These are phyloP conservation scores for Orthosia gracilis DNA, from an alignment of 2,888 invertebrate genomes.

Conservation along the genomic window DNA sequence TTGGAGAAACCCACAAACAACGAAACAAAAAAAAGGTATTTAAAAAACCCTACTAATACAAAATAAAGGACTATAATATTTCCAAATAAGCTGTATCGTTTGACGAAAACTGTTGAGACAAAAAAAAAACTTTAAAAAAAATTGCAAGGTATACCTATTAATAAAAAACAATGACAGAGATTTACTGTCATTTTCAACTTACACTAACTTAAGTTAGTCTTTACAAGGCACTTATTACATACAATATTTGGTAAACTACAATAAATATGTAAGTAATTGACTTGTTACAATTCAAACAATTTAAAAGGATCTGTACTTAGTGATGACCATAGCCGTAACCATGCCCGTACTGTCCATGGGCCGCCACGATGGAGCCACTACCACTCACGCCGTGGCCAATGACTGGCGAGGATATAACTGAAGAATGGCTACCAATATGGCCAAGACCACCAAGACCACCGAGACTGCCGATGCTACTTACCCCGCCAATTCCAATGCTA, in stretches of 20 bases:
- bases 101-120: neutral
- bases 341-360: conserved; percentile 67
- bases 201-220: neutral
- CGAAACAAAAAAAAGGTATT: neutral
- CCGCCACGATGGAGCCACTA: conserved; percentile 41
- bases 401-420: conserved; percentile 35
- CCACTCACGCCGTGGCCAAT: conserved; percentile 36
- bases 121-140: neutral
- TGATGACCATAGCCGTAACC: conserved; percentile 73
- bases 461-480: conserved; percentile 12
- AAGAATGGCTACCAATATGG: conserved; percentile 25
- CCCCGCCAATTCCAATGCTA: conserved; percentile 1
- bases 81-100: too few species aligned
- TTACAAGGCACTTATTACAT: conserved; percentile 17
- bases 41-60: neutral
- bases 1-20: neutral
- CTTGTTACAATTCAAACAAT: neutral
- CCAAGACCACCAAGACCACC: conserved; percentile 34
- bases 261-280: conserved; percentile 35
- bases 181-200: neutral
- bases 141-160: too few species aligned
- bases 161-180: neutral
- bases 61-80: neutral
- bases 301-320: conserved; percentile 49
- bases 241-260: conserved; percentile 38